Conservation (phyloP, 2,113 vertebrate genomes). For the Typhlomys cinereus region DNA sequence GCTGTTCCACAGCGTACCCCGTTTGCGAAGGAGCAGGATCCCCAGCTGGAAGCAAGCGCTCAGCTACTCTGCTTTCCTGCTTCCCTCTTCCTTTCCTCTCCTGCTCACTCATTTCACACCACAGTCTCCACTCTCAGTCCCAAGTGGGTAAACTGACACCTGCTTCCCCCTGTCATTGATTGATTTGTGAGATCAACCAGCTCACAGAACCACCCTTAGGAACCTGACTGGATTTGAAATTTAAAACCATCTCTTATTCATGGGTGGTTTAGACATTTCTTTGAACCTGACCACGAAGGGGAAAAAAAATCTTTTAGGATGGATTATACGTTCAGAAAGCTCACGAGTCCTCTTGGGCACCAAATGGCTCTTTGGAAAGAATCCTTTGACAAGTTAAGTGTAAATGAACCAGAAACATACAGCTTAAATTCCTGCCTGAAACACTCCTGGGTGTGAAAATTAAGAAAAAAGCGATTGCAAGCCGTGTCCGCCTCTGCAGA, state of each 20-base stretch:
- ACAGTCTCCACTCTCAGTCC: not conserved
- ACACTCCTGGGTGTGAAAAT: constrained; percentile 34
- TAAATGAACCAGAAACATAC: constrained; percentile 61
- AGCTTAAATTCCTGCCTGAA: constrained; percentile 50
- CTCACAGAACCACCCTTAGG: not conserved
- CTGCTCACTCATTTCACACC: not conserved
- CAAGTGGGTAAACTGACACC: not conserved
- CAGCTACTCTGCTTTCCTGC: not conserved
- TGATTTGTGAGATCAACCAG: not conserved
- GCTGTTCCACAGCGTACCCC: not conserved
- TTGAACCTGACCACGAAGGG: constrained; percentile 35
- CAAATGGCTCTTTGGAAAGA: constrained; percentile 47
- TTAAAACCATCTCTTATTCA: not conserved
- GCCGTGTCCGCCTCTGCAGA: not conserved
- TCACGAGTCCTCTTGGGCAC: constrained; percentile 22
- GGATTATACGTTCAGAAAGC: constrained; percentile 37
- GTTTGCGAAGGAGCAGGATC: not conserved
- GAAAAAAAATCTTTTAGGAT: not conserved
- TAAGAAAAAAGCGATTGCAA: constrained; percentile 24
- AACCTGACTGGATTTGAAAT: constrained; percentile 12
- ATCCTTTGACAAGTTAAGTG: constrained; percentile 51
- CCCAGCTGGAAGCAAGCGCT: not conserved
- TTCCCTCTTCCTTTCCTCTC: not conserved
- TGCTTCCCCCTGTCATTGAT: not conserved
- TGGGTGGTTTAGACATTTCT: not conserved